phyloP scores from a whole-genome alignment of 2,113 vertebrate genomes.

The Ploceus nigricollis region DNA sequence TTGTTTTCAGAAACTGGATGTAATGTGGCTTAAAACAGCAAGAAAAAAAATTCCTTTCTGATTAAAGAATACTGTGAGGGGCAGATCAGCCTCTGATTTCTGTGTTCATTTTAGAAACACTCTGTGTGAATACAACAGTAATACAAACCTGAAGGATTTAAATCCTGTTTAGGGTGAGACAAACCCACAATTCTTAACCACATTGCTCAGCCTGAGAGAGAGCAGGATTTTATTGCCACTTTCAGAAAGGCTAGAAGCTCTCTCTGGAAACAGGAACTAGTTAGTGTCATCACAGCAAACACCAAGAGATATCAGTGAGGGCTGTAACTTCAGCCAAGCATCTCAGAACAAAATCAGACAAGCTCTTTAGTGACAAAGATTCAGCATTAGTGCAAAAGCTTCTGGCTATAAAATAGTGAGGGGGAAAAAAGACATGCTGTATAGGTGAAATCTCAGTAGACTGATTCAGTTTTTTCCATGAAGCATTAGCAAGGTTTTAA shows the following conservation, averaged over 20 bases:
- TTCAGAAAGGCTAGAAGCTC: not conserved
- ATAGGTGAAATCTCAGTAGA: not conserved
- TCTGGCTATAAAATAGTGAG: not conserved
- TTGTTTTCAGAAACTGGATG: not conserved
- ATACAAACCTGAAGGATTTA: not conserved
- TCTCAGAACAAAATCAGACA: not conserved
- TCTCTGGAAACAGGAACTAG: not conserved
- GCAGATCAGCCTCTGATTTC: not conserved
- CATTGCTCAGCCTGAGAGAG: not conserved
- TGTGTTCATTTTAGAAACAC: not conserved
- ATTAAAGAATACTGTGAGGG: not conserved
- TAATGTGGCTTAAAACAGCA: not conserved
- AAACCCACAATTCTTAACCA: not conserved
- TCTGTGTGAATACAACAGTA: not conserved
- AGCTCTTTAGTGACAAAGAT: not conserved
- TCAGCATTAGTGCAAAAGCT: not conserved
- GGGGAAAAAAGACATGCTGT: not conserved
- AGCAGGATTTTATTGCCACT: not conserved
- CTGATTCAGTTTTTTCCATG: not conserved
- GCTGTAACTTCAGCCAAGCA: not conserved
- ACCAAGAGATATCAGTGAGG: not conserved
- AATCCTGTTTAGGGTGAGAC: not conserved
- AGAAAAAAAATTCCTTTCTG: not conserved
- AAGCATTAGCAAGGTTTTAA: constrained; percentile 47
- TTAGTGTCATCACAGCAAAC: not conserved